Base-by-base conservation (phyloP, 2,888 invertebrate genomes). In the Lordiphosa andalusiaca region DNA sequence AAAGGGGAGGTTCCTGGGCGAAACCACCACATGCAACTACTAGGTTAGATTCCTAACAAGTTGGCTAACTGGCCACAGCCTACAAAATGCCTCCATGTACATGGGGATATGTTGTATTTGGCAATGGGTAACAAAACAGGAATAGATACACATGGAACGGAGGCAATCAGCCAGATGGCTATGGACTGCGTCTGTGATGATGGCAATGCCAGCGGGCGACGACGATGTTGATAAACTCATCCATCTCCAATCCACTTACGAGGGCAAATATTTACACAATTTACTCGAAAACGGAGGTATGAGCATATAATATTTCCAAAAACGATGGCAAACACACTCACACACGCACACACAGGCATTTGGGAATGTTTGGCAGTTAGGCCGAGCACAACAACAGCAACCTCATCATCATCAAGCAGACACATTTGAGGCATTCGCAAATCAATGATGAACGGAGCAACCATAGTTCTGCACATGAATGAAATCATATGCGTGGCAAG, bases 231-330 rank as follows among this genome's bases (percentile, higher is more conserved):
- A 87, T 87, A 87, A 87, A 87, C 86, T 86, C 87, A 87, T 87
- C 86, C 87, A 87, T 87, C 87, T 87, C 78, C 87, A 87, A 87
- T 87, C 87, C 87, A 87, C 87, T 87, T 87, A 87, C 86, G 80
- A 87, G 82, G 64, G 73, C 87, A 87, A 87, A 87, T 87, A 87
- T 87, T 87, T 86, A 84, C 86, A 83, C 83, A 83, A 83, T 85
- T 84, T 81, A 84, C 73, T 75, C 84, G 76, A 84, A 77, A 85
- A 77, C 82, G 76, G 77, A 83, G 81, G 85, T 84, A 84, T 81
- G 78, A 84, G 85, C 84, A 84, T 84, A 86, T 85, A 85, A 86
- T 85, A 86, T 86, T 85, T 83, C 85, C 85, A 83, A 84, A 85
- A 84, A 85, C 78, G 76, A 82, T 78, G 76, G 80, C 80, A 82